Percentiles rank a stretch among this genome's conserved stretches.
Evolutionary conservation across 2,797 vertebrate genomes (phyloP).

Genomic region (Hemitrygon akajei): DNA sequence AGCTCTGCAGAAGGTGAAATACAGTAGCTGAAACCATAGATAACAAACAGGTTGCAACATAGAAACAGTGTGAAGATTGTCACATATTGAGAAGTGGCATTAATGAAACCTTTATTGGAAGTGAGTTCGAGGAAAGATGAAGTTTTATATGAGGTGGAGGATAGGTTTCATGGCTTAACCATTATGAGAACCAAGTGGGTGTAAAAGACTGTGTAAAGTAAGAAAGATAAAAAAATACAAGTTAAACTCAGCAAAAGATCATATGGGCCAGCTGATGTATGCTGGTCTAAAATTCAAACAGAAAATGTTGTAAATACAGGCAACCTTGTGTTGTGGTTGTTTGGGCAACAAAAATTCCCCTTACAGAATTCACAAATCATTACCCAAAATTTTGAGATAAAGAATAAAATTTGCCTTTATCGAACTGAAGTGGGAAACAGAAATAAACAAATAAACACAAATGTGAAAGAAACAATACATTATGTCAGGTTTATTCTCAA

Average conservation of each 20-base stretch:
- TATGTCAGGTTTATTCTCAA: no score
- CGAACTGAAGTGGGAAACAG: no score
- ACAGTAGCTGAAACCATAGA: background rate
- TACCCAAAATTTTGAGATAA: no score
- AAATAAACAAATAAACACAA: no score
- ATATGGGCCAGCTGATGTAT: background rate
- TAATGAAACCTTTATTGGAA: background rate
- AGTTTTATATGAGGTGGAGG: background rate
- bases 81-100: background rate
- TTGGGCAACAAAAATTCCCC: no score
- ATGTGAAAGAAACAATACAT: no score
- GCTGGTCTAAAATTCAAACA: background rate
- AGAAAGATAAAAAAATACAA: background rate
- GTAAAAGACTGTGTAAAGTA: background rate
- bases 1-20: background rate
- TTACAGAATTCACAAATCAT: no score
- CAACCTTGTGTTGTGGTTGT: no score
- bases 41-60: background rate
- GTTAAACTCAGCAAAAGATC: background rate
- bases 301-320: no score
- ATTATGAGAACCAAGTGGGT: background rate
- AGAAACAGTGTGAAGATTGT: background rate
- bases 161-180: background rate
- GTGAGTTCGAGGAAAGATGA: background rate
- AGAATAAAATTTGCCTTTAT: no score